Conservation (phyloP, 2,888 invertebrate species). For the Morinoia aosen region DNA sequence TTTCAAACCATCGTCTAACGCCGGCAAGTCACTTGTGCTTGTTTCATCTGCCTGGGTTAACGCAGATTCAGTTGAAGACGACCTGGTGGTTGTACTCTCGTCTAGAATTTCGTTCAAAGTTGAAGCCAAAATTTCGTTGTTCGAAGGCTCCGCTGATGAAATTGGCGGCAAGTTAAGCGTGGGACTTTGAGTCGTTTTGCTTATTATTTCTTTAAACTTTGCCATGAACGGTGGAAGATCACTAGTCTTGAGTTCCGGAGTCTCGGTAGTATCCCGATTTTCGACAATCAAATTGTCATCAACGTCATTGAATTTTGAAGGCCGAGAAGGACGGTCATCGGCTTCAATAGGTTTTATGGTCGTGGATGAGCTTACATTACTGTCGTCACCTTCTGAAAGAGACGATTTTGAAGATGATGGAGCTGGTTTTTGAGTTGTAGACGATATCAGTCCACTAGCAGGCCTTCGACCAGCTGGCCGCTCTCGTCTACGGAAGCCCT, state of each 20-base stretch:
- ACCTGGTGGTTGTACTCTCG: neutral
- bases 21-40: neutral
- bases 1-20: neutral
- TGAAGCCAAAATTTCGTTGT: neutral
- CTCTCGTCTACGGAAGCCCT: neutral
- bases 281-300: neutral
- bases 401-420: neutral
- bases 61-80: neutral
- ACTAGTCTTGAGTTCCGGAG: neutral
- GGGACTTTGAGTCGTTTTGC: neutral
- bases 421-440: neutral
- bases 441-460: neutral
- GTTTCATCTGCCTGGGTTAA: neutral
- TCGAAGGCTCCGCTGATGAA: neutral
- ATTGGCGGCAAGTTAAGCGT: neutral
- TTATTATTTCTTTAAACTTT: conserved; percentile 23
- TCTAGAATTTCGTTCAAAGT: neutral
- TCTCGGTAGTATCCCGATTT: neutral
- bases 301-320: neutral
- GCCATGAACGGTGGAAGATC: conserved; percentile 38
- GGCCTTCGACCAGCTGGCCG: neutral
- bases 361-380: neutral
- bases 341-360: neutral
- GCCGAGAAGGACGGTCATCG: neutral
- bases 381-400: neutral